phyloP scores from a whole-genome alignment of 2,888 invertebrate genomes.

The Dioctria rufipes region DNA sequence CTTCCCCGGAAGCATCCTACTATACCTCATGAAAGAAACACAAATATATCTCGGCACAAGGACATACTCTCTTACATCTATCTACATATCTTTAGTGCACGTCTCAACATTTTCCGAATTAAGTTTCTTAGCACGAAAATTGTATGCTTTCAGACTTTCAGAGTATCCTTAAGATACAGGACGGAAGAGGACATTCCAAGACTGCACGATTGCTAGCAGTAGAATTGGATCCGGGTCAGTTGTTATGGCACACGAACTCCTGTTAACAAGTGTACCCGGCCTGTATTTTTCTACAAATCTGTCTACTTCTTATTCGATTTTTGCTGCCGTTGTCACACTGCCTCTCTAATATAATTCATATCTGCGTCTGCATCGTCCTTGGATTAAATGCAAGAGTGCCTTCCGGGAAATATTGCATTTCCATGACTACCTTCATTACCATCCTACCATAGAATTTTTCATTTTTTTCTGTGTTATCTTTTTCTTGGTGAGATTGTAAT shows the following conservation, averaged over 20 bases:
- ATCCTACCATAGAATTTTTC: background rate
- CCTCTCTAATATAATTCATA: conserved; percentile 10
- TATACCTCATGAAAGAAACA: background rate
- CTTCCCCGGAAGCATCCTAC: conserved; percentile 9
- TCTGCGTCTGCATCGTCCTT: background rate
- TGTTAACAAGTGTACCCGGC: conserved; percentile 30
- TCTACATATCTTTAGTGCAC: conserved; percentile 36
- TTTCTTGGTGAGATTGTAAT: background rate
- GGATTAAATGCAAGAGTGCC: background rate
- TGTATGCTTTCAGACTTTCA: conserved; percentile 22
- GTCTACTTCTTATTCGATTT: background rate
- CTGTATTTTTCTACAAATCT: background rate
- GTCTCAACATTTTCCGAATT: conserved; percentile 22
- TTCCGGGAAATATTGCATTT: background rate
- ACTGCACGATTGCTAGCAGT: background rate
- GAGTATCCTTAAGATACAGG: conserved; percentile 17
- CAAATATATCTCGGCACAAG: conserved; percentile 20
- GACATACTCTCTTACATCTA: background rate
- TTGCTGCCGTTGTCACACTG: background rate
- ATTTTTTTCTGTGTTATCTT: background rate
- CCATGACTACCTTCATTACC: background rate
- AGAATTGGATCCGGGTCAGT: conserved; percentile 42
- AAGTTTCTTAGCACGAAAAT: conserved; percentile 38
- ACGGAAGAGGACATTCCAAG: background rate
- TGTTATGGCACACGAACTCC: conserved; percentile 38